These are phyloP conservation scores for Paraescarpia echinospica DNA, from an alignment of 1,140 invertebrate genomes.

Conservation along the genomic window DNA sequence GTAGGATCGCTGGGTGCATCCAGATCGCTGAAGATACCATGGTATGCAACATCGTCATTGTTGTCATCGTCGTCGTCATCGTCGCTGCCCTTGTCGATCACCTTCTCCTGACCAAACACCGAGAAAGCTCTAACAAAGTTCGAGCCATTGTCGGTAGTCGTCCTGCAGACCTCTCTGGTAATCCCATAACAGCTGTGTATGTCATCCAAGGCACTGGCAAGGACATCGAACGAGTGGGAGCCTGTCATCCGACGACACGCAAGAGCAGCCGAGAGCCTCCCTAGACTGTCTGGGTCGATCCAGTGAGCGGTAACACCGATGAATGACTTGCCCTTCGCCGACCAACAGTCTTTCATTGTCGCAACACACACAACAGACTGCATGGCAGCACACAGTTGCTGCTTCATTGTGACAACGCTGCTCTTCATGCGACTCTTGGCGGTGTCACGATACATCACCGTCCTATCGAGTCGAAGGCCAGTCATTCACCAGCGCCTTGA, in stretches of 20 bases:
- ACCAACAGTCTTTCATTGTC: constrained; percentile 12
- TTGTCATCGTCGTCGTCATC: not conserved
- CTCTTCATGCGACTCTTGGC: no score
- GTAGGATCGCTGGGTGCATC: not conserved
- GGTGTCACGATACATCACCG: no score
- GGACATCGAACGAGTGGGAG: not conserved
- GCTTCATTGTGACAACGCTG: not conserved
- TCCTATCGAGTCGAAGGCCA: no score
- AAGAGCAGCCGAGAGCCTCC: not conserved
- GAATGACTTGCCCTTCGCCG: not conserved
- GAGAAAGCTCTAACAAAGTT: constrained; percentile 23
- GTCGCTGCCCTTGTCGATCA: not conserved
- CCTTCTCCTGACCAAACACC: not conserved
- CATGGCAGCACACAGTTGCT: not conserved
- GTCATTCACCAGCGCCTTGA: no score
- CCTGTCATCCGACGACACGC: not conserved
- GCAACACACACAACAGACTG: constrained; percentile 3
- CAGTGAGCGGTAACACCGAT: not conserved
- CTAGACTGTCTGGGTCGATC: not conserved
- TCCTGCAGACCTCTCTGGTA: not conserved
- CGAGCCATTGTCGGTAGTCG: constrained; percentile 13
- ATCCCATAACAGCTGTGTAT: constrained; percentile 13
- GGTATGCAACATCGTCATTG: constrained; percentile 5
- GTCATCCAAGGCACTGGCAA: not conserved
- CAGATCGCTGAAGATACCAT: not conserved